A percentile compares a stretch with the other conserved stretches of the same genome.
phyloP scores from a whole-genome alignment of 2,113 vertebrate species.

The Crotalus horridus region DNA sequence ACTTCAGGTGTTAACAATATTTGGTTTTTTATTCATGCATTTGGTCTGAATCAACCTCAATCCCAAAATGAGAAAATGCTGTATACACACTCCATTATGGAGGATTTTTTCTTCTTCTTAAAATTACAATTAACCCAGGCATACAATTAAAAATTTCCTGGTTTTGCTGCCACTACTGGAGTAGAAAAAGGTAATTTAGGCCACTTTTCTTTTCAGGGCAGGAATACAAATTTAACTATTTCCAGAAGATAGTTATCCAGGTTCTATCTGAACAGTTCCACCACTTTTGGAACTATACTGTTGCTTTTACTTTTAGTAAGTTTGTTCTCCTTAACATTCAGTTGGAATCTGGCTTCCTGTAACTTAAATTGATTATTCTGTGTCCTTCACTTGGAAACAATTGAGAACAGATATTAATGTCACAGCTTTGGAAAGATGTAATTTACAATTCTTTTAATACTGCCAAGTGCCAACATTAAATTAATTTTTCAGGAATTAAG shows the following conservation, averaged over 20 bases:
- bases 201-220: neutral
- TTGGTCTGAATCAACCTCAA: neutral
- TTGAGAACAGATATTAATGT: neutral
- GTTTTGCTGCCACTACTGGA: neutral
- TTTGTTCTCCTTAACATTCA: neutral
- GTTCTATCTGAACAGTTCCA: neutral
- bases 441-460: rapidly evolving
- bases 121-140: neutral
- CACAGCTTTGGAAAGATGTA: neutral
- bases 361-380: neutral
- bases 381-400: neutral
- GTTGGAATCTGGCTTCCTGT: neutral
- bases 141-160: neutral
- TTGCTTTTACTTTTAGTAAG: neutral
- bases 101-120: neutral
- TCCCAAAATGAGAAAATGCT: neutral
- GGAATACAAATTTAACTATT: neutral
- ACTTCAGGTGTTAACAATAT: neutral
- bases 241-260: neutral
- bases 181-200: neutral
- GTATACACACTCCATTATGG: neutral
- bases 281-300: neutral
- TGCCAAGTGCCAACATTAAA: neutral
- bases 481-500: neutral
- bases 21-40: neutral